A percentile compares a stretch with the other conserved stretches of the same genome.
phyloP scores from a whole-genome alignment of 2,113 vertebrate genomes.

The Orientallactaga bullata region DNA sequence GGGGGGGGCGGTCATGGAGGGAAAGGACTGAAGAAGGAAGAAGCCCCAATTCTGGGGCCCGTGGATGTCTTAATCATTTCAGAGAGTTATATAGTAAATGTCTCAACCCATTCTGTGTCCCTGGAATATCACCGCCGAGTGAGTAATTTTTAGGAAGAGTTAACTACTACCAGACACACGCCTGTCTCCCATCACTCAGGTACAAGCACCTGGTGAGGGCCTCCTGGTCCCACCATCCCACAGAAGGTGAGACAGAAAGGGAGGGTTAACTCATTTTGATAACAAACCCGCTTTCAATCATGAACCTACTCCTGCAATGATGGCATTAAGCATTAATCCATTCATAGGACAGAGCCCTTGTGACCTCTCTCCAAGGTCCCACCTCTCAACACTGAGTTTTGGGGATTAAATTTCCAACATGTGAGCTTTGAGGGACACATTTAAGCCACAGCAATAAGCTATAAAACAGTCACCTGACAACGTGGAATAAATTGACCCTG shows the following conservation, averaged over 20 bases:
- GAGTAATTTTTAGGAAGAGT: background rate
- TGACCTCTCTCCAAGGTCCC: background rate
- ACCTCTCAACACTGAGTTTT: background rate
- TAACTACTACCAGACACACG: background rate
- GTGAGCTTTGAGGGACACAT: background rate
- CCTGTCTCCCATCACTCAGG: background rate
- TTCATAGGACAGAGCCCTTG: background rate
- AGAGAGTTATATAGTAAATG: background rate
- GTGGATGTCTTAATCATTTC: background rate
- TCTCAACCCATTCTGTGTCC: background rate
- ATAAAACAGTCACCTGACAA: conserved; percentile 49
- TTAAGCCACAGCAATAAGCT: background rate
- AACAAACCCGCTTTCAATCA: background rate
- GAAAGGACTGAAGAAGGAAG: background rate
- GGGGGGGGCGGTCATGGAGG: background rate
- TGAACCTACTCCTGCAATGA: too few species aligned
- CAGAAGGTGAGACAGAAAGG: too few species aligned
- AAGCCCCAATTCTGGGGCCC: background rate
- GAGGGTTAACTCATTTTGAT: background rate
- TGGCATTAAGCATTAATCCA: background rate
- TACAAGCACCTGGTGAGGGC: background rate
- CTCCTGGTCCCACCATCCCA: too few species aligned
- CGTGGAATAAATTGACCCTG: conserved; percentile 48
- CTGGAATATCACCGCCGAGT: background rate
- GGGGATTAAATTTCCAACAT: conserved; percentile 7